A percentile compares a stretch with the other conserved stretches of the same genome.
Evolutionary conservation across 2,888 invertebrate genomes (phyloP).

Genomic region (Furcula furcula): DNA sequence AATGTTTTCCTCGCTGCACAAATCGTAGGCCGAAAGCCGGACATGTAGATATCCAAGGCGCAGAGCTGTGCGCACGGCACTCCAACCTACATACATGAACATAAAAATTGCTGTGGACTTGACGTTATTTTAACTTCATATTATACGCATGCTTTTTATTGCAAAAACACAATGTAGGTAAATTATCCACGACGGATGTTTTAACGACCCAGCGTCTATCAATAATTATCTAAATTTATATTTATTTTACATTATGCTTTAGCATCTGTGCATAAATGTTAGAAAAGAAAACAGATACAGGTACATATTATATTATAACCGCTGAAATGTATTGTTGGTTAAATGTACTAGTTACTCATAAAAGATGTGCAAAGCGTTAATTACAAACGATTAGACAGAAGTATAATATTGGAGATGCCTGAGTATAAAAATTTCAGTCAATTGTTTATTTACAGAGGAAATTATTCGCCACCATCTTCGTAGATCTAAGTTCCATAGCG

Average conservation of each 20-base stretch:
- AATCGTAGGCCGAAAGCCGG: conserved; percentile 69
- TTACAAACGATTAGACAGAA: too few relatives aligned
- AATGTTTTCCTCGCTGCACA: conserved; percentile 60
- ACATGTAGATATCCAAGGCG: conserved; percentile 58
- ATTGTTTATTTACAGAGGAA: too few relatives aligned
- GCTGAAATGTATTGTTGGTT: too few relatives aligned
- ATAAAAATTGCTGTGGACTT: conserved; percentile 60
- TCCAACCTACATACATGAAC: conserved; percentile 70
- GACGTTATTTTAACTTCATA: conserved; percentile 53
- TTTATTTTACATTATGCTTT: too few relatives aligned
- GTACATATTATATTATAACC: too few relatives aligned
- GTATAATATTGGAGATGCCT: too few relatives aligned
- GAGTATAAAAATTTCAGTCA: too few relatives aligned
- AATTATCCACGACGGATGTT: conserved; percentile 12
- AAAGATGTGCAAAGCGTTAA: too few relatives aligned
- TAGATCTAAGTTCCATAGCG: conserved; percentile 57
- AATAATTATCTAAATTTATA: conserved; percentile 20
- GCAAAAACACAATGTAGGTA: conserved; percentile 22
- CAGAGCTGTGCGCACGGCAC: conserved; percentile 74
- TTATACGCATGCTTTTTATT: conserved; percentile 34
- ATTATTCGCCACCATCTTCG: conserved; percentile 46
- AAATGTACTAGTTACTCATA: too few relatives aligned
- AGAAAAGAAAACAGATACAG: too few relatives aligned
- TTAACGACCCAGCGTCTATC: conserved; percentile 20
- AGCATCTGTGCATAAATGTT: too few relatives aligned